Conservation (phyloP, 1,140 invertebrate species). For the Teleogryllus occipitalis region DNA sequence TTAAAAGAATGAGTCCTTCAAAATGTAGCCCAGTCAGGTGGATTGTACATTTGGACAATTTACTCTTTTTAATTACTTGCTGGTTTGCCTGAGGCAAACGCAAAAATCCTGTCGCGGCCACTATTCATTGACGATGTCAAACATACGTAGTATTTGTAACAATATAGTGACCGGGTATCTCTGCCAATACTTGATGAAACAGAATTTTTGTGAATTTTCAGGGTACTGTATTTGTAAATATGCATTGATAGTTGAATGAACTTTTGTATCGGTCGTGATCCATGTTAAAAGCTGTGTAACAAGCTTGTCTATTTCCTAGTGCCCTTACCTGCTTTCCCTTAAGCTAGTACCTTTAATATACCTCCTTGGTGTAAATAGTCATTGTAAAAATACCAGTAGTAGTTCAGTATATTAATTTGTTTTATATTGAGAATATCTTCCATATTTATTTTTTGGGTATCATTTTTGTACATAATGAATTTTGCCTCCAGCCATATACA, state of each 20-base stretch:
- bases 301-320: slow-evolving; percentile 12
- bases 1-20: slow-evolving; percentile 23
- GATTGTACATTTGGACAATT: slow-evolving; percentile 16
- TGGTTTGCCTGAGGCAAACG: slow-evolving; percentile 18
- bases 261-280: slow-evolving; percentile 20
- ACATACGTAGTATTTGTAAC: slow-evolving; percentile 19
- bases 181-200: slow-evolving; percentile 23
- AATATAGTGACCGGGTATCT: slow-evolving; percentile 20
- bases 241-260: slow-evolving; percentile 23
- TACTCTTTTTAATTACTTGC: slow-evolving; percentile 17
- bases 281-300: slow-evolving; percentile 8
- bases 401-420: slow-evolving; percentile 22
- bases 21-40: slow-evolving; percentile 17
- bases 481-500: slow-evolving; percentile 17
- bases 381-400: slow-evolving; percentile 23
- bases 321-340: slow-evolving; percentile 12
- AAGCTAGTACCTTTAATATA: slow-evolving; percentile 10
- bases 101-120: slow-evolving; percentile 16
- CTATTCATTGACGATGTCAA: slow-evolving; percentile 14
- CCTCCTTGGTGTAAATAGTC: slow-evolving; percentile 23
- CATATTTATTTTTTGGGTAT: slow-evolving; percentile 27
- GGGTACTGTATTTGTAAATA: slow-evolving; percentile 23
- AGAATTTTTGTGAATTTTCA: slow-evolving; percentile 24
- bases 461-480: slow-evolving; percentile 26
- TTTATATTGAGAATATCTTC: slow-evolving; percentile 25